A percentile compares a stretch with the other conserved stretches of the same genome.
Evolutionary conservation across 2,113 vertebrate species (phyloP).

Genomic region (Podarcis muralis): DNA sequence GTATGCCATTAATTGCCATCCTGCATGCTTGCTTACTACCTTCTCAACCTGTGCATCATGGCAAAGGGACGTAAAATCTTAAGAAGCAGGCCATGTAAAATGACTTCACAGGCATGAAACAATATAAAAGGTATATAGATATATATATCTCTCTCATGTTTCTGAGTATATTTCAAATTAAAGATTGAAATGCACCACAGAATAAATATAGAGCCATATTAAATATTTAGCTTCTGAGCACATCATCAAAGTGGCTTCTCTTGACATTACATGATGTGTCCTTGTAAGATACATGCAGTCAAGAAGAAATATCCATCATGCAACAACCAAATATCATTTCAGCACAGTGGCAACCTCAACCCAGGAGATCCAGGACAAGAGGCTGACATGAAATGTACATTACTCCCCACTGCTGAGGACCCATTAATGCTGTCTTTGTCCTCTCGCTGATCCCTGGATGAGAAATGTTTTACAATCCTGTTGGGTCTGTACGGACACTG

Average conservation of each 20-base stretch:
- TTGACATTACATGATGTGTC: constrained; percentile 59
- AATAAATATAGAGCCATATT: constrained; percentile 15
- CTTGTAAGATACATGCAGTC: constrained; percentile 47
- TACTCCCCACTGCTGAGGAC: not conserved
- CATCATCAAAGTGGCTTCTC: constrained; percentile 55
- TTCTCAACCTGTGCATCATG: not conserved
- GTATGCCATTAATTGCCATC: no score
- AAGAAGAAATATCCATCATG: constrained; percentile 51
- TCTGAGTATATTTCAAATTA: not conserved
- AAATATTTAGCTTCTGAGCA: constrained; percentile 66
- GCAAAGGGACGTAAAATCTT: not conserved
- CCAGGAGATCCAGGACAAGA: constrained; percentile 26
- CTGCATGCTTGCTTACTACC: not conserved
- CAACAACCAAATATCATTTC: constrained; percentile 4
- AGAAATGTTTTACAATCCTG: not conserved
- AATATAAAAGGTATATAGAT: no score
- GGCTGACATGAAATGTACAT: constrained; percentile 56
- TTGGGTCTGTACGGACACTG: not conserved
- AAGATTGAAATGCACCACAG: constrained; percentile 7
- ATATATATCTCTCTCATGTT: not conserved
- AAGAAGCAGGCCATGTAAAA: not conserved
- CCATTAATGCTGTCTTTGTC: not conserved
- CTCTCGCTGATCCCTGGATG: not conserved
- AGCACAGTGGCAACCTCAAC: accelerated
- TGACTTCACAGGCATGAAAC: not conserved